phyloP scores from a whole-genome alignment of 1,140 invertebrate genomes.

The Drosophila sturtevanti region DNA sequence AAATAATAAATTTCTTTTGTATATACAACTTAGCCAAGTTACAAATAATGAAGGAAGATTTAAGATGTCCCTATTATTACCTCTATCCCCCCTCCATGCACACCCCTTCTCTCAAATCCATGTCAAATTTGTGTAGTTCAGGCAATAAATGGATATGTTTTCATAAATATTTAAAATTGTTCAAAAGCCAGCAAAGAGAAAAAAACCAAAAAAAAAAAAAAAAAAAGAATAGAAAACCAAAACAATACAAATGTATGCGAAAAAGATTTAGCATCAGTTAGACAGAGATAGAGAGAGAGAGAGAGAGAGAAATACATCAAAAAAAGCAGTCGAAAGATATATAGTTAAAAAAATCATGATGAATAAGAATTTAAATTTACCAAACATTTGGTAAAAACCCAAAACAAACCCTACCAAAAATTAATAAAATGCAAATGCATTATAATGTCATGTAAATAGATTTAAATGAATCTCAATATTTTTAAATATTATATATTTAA shows the following conservation, averaged over 20 bases:
- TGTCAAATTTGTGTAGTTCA: neutral
- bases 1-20: neutral
- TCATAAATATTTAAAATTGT: neutral
- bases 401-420: neutral
- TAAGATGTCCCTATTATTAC: neutral
- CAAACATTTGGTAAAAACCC: neutral
- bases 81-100: neutral
- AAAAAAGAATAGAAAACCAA: too few relatives aligned
- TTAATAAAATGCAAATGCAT: neutral
- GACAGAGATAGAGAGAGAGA: neutral
- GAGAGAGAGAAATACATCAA: neutral
- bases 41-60: neutral
- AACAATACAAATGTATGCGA: neutral
- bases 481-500: constrained; percentile 9
- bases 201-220: too few relatives aligned
- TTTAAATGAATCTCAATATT: constrained; percentile 1
- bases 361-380: neutral
- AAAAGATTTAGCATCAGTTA: neutral
- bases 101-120: neutral
- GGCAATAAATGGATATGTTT: neutral
- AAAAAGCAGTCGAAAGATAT: neutral
- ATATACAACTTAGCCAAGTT: neutral
- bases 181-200: neutral
- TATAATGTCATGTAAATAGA: constrained; percentile 2
- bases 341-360: neutral